Evolutionary conservation across 2,888 invertebrate species (phyloP).

Genomic region (Cremastinae sp.): DNA sequence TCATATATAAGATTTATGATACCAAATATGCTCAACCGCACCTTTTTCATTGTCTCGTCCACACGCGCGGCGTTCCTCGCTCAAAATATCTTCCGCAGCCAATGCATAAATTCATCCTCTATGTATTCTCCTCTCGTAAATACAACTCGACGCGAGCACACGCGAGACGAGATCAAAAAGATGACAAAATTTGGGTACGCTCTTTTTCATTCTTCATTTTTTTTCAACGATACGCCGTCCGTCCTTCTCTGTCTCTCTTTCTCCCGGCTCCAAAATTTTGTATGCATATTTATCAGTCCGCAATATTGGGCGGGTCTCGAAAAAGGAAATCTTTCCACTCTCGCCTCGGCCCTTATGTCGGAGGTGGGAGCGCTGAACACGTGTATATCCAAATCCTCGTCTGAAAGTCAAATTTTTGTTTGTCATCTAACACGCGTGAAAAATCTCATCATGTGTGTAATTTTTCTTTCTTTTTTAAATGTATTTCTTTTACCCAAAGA

Average conservation of each 20-base stretch:
- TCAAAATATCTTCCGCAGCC: constrained; percentile 47
- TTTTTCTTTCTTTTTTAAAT: too few relatives aligned
- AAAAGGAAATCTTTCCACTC: not conserved
- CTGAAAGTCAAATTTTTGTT: constrained; percentile 7
- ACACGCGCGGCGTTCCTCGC: constrained; percentile 33
- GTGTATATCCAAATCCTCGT: constrained; percentile 13
- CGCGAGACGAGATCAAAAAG: constrained; percentile 48
- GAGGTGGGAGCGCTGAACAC: not conserved
- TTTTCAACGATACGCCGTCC: not conserved
- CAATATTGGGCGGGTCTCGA: constrained; percentile 19
- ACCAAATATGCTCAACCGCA: constrained; percentile 48
- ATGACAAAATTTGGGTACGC: constrained; percentile 26
- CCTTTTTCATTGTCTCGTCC: constrained; percentile 56
- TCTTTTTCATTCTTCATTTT: constrained; percentile 4
- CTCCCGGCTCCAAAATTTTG: constrained; percentile 27
- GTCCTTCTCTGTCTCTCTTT: not conserved
- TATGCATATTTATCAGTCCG: constrained; percentile 40
- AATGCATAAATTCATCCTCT: constrained; percentile 58
- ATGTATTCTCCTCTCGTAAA: constrained; percentile 22
- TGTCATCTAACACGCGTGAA: not conserved
- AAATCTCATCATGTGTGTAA: too few relatives aligned
- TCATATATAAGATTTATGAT: constrained; percentile 9
- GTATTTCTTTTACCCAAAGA: too few relatives aligned
- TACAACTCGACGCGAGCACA: constrained; percentile 7
- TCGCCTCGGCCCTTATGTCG: constrained; percentile 18